phyloP scores from a whole-genome alignment of 2,888 invertebrate genomes.

The Heteromurus nitidus region DNA sequence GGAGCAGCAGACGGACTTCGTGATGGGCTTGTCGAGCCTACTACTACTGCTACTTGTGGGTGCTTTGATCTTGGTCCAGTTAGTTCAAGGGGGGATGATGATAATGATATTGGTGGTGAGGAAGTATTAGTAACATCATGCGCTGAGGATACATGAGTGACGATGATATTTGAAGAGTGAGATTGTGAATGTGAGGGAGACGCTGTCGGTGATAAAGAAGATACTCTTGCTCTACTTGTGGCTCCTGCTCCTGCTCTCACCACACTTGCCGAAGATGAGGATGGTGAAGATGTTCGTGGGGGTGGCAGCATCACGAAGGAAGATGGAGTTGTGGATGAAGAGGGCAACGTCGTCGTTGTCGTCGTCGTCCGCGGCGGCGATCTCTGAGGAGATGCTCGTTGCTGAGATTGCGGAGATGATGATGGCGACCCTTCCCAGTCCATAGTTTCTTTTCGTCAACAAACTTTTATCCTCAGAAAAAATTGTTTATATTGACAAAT shows the following conservation, averaged over 20 bases:
- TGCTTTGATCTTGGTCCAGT: constrained; percentile 65
- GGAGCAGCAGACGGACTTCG: constrained; percentile 55
- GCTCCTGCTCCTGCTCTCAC: background rate
- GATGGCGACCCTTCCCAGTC: constrained; percentile 58
- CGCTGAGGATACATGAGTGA: constrained; percentile 23
- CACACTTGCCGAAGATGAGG: constrained; percentile 17
- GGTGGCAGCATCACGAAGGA: constrained; percentile 31
- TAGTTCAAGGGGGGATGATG: constrained; percentile 61
- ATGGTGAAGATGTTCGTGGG: constrained; percentile 41
- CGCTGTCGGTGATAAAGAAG: constrained; percentile 41
- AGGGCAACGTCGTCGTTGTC: background rate
- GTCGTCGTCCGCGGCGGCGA: constrained; percentile 43
- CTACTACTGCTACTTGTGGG: constrained; percentile 34
- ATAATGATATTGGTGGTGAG: constrained; percentile 47
- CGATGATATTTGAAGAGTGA: constrained; percentile 26
- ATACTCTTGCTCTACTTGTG: constrained; percentile 58
- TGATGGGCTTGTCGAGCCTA: constrained; percentile 56
- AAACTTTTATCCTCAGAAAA: background rate
- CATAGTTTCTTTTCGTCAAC: constrained; percentile 36
- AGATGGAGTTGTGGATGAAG: constrained; percentile 44
- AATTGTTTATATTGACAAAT: background rate
- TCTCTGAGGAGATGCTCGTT: constrained; percentile 52
- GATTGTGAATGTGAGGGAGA: constrained; percentile 50
- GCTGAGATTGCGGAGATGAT: constrained; percentile 51
- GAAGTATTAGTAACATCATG: constrained; percentile 49